Percentiles rank a stretch among this genome's conserved stretches.
Conservation (phyloP, 2,888 invertebrate species). For the Andrena praecox region DNA sequence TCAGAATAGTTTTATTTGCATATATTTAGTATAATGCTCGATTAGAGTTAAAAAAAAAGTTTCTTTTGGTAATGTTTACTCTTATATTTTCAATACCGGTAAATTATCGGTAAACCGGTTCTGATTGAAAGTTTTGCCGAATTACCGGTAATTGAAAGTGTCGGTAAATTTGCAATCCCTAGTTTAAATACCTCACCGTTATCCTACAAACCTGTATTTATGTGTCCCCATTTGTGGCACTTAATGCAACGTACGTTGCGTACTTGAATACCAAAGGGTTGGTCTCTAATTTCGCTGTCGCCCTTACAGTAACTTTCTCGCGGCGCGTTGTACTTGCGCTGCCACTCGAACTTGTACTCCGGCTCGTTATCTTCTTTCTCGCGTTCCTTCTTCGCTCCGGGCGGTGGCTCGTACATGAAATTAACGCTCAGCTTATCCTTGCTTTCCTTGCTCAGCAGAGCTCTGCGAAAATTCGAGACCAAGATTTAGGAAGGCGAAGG, state of each 20-base stretch:
- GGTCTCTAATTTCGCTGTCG: conserved; percentile 98
- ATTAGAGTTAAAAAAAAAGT: too few relatives aligned
- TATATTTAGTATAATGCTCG: too few relatives aligned
- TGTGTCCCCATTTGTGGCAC: conserved; percentile 99
- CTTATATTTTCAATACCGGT: too few relatives aligned
- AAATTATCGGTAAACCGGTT: too few relatives aligned
- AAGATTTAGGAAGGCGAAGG: not conserved
- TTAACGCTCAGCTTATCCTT: conserved; percentile 99
- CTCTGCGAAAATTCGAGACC: conserved; percentile 86
- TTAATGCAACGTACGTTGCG: conserved; percentile 99
- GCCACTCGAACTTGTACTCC: conserved; percentile 99
- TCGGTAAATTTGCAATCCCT: too few relatives aligned
- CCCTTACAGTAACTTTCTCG: conserved; percentile 99
- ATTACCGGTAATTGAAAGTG: too few relatives aligned
- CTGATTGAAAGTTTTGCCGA: too few relatives aligned
- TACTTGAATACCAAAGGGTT: conserved; percentile 99
- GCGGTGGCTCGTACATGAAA: conserved; percentile 99
- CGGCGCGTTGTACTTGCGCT: conserved; percentile 99
- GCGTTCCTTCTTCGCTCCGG: conserved; percentile 96
- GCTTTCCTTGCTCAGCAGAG: conserved; percentile 98
- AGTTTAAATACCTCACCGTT: not conserved
- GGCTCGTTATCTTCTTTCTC: conserved; percentile 97
- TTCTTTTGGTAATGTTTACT: too few relatives aligned
- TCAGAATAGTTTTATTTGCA: too few relatives aligned
- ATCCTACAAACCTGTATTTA: conserved; percentile 91